These are phyloP conservation scores for Bradypodion ventrale DNA, from an alignment of 2,797 vertebrate genomes.

Conservation along the genomic window DNA sequence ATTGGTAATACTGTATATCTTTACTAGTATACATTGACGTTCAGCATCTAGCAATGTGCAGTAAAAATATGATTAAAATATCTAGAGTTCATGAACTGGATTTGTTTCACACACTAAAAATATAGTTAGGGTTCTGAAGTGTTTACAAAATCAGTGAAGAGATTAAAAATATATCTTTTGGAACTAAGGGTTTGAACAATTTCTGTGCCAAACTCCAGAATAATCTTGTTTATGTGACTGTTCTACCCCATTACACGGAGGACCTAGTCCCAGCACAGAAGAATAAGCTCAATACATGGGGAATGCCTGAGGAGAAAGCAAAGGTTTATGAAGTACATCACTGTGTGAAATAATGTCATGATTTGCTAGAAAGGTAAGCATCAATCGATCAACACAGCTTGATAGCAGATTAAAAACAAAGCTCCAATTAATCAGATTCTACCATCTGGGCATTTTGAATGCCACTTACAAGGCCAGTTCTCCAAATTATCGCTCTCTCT, in stretches of 20 bases:
- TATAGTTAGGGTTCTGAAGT: background rate
- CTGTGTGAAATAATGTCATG: conserved; percentile 2
- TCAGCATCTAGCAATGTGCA: background rate
- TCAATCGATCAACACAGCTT: conserved; percentile 31
- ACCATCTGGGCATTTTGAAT: conserved; percentile 30
- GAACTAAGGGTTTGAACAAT: background rate
- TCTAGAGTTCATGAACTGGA: background rate
- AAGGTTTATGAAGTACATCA: background rate
- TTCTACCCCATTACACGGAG: background rate
- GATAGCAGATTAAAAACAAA: conserved; percentile 30
- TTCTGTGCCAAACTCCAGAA: background rate
- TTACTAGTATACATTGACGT: background rate
- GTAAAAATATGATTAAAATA: background rate
- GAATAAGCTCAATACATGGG: background rate
- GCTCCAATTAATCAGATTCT: conserved; percentile 22
- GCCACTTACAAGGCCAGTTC: conserved; percentile 9
- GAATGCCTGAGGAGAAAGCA: background rate
- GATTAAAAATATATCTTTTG: background rate
- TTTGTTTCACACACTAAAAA: background rate
- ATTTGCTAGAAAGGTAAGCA: background rate
- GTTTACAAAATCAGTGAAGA: background rate
- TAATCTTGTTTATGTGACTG: background rate
- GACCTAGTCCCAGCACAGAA: background rate
- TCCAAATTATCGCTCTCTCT: background rate
- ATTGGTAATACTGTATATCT: background rate